Evolutionary conservation across 2,797 vertebrate species (phyloP).

Genomic region (Oophaga sylvatica): DNA sequence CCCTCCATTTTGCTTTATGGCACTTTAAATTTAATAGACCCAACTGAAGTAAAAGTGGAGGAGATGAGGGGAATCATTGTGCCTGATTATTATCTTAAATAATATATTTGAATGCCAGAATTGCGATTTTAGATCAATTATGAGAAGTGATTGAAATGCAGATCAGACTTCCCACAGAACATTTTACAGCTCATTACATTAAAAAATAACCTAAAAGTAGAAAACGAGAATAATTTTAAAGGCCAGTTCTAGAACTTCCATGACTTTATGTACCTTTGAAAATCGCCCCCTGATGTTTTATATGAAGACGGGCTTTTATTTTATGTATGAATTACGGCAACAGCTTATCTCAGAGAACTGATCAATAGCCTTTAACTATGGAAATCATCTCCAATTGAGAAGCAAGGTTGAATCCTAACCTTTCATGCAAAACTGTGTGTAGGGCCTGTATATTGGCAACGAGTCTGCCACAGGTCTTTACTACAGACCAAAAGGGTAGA

Average conservation of each 20-base stretch:
- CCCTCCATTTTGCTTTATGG: neutral
- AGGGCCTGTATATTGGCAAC: neutral
- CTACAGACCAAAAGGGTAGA: neutral
- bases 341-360: constrained; percentile 1
- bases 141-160: constrained; percentile 30
- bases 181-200: constrained; percentile 24
- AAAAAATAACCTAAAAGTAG: constrained; percentile 23
- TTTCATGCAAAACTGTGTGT: neutral
- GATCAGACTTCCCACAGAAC: constrained; percentile 12
- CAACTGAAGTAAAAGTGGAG: neutral
- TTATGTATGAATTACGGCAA: constrained; percentile 16
- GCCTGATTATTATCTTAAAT: constrained; percentile 17
- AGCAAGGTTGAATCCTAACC: neutral
- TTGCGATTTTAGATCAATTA: constrained; percentile 32
- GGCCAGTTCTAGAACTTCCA: constrained; percentile 4
- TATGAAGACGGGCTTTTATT: constrained; percentile 14
- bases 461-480: neutral
- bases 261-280: constrained; percentile 26
- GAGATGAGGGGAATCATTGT: neutral
- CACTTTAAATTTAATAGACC: neutral
- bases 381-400: neutral
- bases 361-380: constrained; percentile 1
- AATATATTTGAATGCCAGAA: constrained; percentile 24
- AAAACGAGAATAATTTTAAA: constrained; percentile 24
- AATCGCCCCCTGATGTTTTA: constrained; percentile 26